A percentile compares a stretch with the other conserved stretches of the same genome.
Conservation (phyloP, 2,888 invertebrate genomes). For the Catocala sponsa region DNA sequence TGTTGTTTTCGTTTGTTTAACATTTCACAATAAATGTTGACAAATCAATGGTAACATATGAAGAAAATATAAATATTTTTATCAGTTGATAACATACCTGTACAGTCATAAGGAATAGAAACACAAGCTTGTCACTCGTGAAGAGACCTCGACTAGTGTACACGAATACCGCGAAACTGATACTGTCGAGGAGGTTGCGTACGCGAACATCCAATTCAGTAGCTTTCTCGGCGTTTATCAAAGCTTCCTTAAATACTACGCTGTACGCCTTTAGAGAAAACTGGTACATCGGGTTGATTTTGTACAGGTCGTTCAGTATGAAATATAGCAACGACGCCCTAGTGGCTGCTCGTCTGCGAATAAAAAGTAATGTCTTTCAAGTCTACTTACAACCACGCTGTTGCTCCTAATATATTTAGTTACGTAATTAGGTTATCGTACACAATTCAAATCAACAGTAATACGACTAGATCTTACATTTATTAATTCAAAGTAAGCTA, state of each 20-base stretch:
- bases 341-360: slow-evolving; percentile 91
- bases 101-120: slow-evolving; percentile 95
- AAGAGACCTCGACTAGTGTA: slow-evolving; percentile 97
- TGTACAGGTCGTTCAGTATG: slow-evolving; percentile 96
- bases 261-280: slow-evolving; percentile 98
- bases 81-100: slow-evolving; percentile 87
- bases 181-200: slow-evolving; percentile 93
- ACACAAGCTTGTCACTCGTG: slow-evolving; percentile 96
- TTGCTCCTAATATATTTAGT: no score
- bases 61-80: no score
- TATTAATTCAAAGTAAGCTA: no score
- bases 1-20: no score
- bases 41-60: no score
- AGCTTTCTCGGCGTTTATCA: slow-evolving; percentile 90
- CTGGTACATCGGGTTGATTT: slow-evolving; percentile 98
- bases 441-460: no score
- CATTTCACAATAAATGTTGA: no score
- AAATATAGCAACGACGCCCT: slow-evolving; percentile 97
- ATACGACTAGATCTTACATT: no score
- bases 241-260: slow-evolving; percentile 96
- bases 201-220: slow-evolving; percentile 93
- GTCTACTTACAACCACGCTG: no score
- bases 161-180: slow-evolving; percentile 95
- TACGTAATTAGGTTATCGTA: no score
- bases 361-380: not conserved